phyloP scores from a whole-genome alignment of 2,888 invertebrate genomes.

The Sipunculus nudus region DNA sequence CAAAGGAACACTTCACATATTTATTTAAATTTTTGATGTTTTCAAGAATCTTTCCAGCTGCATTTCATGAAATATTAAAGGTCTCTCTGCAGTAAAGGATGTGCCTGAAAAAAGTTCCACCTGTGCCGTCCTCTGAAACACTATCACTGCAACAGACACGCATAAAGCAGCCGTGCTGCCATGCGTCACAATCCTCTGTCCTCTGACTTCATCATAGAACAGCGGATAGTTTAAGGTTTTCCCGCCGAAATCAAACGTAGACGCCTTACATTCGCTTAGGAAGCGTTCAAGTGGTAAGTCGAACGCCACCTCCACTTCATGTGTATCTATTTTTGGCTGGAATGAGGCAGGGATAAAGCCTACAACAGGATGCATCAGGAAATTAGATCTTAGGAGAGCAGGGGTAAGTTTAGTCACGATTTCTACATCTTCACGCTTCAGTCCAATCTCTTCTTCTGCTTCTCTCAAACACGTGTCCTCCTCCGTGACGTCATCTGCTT shows the following conservation, averaged over 20 bases:
- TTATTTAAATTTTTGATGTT: no score
- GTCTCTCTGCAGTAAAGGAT: no score
- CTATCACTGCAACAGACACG: constrained; percentile 44
- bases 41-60: no score
- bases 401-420: constrained; percentile 48
- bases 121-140: no score
- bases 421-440: constrained; percentile 47
- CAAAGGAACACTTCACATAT: no score
- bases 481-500: constrained; percentile 53
- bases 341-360: constrained; percentile 51
- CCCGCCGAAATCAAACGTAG: neutral
- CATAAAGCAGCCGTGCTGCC: constrained; percentile 52
- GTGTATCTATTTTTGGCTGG: constrained; percentile 46
- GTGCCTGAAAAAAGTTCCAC: no score
- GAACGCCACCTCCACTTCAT: constrained; percentile 58
- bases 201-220: constrained; percentile 46
- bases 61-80: no score
- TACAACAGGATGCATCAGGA: constrained; percentile 53
- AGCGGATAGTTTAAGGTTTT: constrained; percentile 31
- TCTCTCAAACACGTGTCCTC: constrained; percentile 59
- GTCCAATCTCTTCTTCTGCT: constrained; percentile 62
- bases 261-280: constrained; percentile 26
- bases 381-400: constrained; percentile 42
- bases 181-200: constrained; percentile 44
- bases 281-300: constrained; percentile 54